Evolutionary conservation across 2,113 vertebrate species (phyloP), one percentile per base, ranked within the genome.

Genomic region (Spilogale gracilis): DNA sequence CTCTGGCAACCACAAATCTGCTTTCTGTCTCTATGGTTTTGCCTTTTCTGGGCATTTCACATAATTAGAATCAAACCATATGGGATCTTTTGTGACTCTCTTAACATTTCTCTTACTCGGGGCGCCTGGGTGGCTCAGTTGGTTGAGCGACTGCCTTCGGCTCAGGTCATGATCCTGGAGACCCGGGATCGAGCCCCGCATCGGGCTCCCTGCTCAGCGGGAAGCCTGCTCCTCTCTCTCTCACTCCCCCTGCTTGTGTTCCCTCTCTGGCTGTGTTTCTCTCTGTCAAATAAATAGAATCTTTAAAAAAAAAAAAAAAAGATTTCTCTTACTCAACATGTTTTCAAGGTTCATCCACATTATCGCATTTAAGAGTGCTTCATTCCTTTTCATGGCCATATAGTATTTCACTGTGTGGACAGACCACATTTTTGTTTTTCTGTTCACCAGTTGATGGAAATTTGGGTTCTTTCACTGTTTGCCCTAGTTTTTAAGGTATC

Each of bases 321-420:
- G 38, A 38, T 38, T 38, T 38, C 38, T 38, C 38, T 74, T 20
- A 21, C 54, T 76, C 14, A 32, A 9, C 38, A 27, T 30, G 13
- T 81, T 82, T 30, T 32, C 45, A 2, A 43, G n/a, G 56, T 83
- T 25, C 27, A 5, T 60, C 74, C 43, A 38, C 14, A 8, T 2
- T 20, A 4, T 10, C 2, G 0, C 1, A 0, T 12, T 30, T 23
- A 4, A 38, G 56, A 1, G 71, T 16, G 25, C 38, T 48, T 32
- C 13, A 0, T 61, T 94, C 45, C 45, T 76, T 65, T 20, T 56
- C 20, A n/a, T 13, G 9, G 45, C 79, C 20, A 3, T 50, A 3
- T 85, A 60, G 67, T 60, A 79, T 38, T 69, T 61, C 81, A 13
- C 58, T 14, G 56, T 30, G 12, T 76, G 43, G 43, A 20, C 20